Evolutionary conservation across 2,888 invertebrate species (phyloP).

Genomic region (Dasypolia templi): DNA sequence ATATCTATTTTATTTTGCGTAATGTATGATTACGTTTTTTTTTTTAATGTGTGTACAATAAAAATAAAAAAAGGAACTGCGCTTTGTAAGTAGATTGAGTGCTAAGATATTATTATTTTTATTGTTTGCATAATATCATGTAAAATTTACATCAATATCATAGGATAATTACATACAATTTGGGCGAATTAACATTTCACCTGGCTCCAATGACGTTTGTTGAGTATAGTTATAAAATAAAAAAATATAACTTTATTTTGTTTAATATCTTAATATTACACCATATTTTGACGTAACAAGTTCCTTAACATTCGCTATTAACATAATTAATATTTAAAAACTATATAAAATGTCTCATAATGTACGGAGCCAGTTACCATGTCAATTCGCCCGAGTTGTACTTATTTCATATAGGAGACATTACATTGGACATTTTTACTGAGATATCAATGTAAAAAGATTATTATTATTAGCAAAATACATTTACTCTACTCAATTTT

Average conservation of each 20-base stretch:
- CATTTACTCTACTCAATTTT: not conserved
- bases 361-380: no score
- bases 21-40: constrained; percentile 2
- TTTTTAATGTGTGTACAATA: not conserved
- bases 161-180: no score
- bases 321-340: no score
- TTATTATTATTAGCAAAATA: not conserved
- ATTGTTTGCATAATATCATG: constrained; percentile 16
- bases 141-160: not conserved
- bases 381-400: no score
- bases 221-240: no score
- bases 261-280: no score
- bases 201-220: no score
- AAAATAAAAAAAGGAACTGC: not conserved
- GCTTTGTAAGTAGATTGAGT: constrained; percentile 22
- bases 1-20: constrained; percentile 6
- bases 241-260: no score
- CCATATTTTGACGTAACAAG: no score
- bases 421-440: not conserved
- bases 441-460: not conserved
- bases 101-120: not conserved
- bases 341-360: no score
- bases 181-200: no score
- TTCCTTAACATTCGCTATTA: no score
- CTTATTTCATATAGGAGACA: not conserved